Conservation (phyloP, 2,797 vertebrate genomes). For the Ficedula albicollis region DNA sequence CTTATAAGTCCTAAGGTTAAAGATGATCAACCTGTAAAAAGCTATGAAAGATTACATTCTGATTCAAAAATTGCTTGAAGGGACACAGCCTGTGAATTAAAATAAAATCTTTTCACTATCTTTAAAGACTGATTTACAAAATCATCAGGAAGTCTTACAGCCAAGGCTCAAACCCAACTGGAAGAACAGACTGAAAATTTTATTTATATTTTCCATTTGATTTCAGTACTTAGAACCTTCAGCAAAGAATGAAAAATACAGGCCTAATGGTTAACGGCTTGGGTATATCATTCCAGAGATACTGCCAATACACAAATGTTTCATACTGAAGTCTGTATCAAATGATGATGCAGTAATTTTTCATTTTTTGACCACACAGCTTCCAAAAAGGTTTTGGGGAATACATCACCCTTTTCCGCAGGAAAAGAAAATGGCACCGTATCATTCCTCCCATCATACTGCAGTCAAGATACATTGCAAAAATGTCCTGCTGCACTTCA, state of each 20-base stretch:
- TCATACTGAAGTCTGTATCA: not conserved
- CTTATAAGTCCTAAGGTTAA: not conserved
- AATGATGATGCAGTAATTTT: not conserved
- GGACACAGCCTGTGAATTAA: not conserved
- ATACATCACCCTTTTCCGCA: not conserved
- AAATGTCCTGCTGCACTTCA: not conserved
- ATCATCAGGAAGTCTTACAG: not conserved
- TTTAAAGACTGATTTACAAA: constrained; percentile 9
- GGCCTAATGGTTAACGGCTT: not conserved
- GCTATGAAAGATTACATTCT: not conserved
- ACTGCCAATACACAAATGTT: rapidly evolving
- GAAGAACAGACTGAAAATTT: not conserved
- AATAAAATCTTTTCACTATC: not conserved
- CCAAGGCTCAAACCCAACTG: not conserved
- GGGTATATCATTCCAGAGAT: not conserved
- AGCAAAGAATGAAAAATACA: not conserved
- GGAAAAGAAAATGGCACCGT: not conserved
- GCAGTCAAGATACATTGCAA: not conserved
- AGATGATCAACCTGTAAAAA: not conserved
- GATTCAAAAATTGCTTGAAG: not conserved
- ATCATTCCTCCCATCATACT: not conserved
- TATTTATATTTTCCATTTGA: not conserved
- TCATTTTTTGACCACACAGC: not conserved
- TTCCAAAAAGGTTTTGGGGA: not conserved
- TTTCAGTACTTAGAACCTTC: not conserved